Evolutionary conservation across 2,797 vertebrate genomes (phyloP), one percentile per base, ranked within the genome.

Genomic region (Hoplostethus atlanticus): DNA sequence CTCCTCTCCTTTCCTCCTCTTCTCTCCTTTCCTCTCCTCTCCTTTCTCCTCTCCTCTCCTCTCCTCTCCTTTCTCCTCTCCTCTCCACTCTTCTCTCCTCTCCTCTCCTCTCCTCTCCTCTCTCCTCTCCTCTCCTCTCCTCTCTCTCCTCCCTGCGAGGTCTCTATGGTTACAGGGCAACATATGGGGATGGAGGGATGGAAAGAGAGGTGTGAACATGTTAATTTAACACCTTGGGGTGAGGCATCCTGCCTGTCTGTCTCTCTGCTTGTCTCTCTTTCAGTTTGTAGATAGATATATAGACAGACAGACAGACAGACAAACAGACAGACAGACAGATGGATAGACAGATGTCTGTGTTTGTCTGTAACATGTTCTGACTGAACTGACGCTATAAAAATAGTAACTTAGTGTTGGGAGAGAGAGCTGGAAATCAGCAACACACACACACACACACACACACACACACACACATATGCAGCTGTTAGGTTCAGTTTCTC

Each of bases 151-250:
- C 31, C 16, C 42, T 1, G 2, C 44, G 71, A n/a, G 0, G 53
- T 87, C 62, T 61, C 80, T 73, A 81, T 61, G 62, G 83, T 55
- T 73, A 83, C 61, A 5, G 52, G 50, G 42, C 58, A 79, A 79
- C 79, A 85, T 80, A 83, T 79, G 76, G 71, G 74, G 68, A 82
- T 50, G 74, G 68, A 65, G 71, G 61, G 47, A 71, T 52, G 68
- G 31, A 15, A n/a, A 30, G 54, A 65, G 76, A 67, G 67, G 65
- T 54, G 78, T 67, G 71, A 81, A 80, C 58, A 78, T 68, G 79
- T 63, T 74, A 73, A 79, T 70, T 55, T 76, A 60, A 86, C 82
- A 83, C 76, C 21, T 65, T 0, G 0, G 57, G 76, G 67, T 80
- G 81, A 86, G 34, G 77, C 77, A 58, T 42, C 21, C 42, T 10